These are phyloP conservation scores for Epinotia bilunana DNA, from an alignment of 2,888 invertebrate species.

Conservation along the genomic window DNA sequence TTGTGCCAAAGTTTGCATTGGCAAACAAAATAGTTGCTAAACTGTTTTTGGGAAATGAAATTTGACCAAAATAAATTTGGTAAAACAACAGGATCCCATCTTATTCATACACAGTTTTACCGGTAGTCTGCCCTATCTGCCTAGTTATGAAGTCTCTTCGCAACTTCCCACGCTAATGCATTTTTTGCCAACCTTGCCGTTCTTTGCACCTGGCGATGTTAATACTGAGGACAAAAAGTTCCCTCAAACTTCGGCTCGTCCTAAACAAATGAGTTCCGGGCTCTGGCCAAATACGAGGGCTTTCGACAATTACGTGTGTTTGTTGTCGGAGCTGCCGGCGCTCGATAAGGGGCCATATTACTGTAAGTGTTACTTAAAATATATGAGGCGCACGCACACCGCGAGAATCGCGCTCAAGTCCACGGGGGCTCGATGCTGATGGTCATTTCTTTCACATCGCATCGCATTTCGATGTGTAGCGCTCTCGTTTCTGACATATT, in stretches of 20 bases:
- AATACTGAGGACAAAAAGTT: constrained; percentile 38
- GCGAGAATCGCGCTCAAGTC: not conserved
- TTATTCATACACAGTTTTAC: not conserved
- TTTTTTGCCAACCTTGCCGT: constrained; percentile 17
- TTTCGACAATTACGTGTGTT: constrained; percentile 25
- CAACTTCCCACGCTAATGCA: constrained; percentile 31
- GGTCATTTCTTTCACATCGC: not conserved
- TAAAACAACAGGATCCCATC: too few relatives aligned
- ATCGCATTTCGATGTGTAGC: not conserved
- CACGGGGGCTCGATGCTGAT: not conserved
- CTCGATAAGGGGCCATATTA: constrained; percentile 5
- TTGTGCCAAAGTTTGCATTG: too few relatives aligned
- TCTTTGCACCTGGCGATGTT: constrained; percentile 23
- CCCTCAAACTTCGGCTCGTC: constrained; percentile 31
- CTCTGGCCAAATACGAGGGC: constrained; percentile 27
- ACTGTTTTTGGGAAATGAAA: too few relatives aligned
- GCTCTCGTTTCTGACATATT: not conserved
- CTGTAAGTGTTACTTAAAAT: constrained; percentile 11
- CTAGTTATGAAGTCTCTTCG: not conserved
- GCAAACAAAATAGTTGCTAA: too few relatives aligned
- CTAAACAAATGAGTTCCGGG: constrained; percentile 37
- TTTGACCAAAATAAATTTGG: too few relatives aligned
- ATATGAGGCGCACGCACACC: not conserved
- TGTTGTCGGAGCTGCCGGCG: not conserved
- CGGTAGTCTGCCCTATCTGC: not conserved